Conservation (phyloP, 2,888 invertebrate genomes). For the Vanessa cardui region DNA sequence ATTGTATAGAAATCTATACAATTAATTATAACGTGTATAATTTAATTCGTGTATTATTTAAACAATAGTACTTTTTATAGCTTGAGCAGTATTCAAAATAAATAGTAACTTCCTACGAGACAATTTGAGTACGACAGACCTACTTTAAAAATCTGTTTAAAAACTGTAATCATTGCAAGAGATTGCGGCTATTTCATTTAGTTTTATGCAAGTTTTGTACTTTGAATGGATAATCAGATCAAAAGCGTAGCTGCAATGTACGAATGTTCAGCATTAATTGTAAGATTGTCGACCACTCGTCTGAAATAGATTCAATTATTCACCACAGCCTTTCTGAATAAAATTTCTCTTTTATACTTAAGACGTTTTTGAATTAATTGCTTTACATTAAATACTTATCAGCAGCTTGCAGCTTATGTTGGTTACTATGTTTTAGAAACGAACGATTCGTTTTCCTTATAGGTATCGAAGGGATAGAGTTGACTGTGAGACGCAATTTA, state of each 20-base stretch:
- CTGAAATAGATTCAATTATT: conserved; percentile 44
- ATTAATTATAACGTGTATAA: too few species aligned
- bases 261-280: conserved; percentile 52
- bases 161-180: conserved; percentile 34
- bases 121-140: conserved; percentile 10
- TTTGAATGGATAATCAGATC: conserved; percentile 51
- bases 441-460: too few species aligned
- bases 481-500: too few species aligned
- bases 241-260: conserved; percentile 48
- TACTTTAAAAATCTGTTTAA: conserved; percentile 31
- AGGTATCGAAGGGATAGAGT: too few species aligned
- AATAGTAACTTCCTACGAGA: background rate
- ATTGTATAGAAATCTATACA: too few species aligned
- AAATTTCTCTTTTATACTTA: conserved; percentile 19
- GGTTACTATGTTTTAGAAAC: too few species aligned
- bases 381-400: background rate
- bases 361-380: background rate
- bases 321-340: conserved; percentile 21
- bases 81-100: background rate
- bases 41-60: too few species aligned
- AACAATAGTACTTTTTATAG: too few species aligned
- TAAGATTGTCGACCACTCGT: conserved; percentile 52
- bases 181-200: conserved; percentile 29
- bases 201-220: conserved; percentile 45
- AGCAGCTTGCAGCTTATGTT: too few species aligned